Evolutionary conservation across 2,797 vertebrate species (phyloP).

Genomic region (Sebastiscus albofasciatus): DNA sequence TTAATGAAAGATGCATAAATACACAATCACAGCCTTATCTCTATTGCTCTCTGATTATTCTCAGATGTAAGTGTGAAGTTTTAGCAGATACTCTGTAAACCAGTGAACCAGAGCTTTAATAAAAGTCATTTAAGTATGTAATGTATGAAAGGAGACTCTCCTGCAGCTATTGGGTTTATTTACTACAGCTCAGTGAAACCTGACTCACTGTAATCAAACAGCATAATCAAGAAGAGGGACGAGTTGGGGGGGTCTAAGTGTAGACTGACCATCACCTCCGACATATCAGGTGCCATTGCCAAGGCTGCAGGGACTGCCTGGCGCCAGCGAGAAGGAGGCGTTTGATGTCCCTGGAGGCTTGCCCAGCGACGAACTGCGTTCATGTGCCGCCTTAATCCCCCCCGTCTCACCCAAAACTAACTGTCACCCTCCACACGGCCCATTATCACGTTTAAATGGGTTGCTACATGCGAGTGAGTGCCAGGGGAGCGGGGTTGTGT

Average conservation of each 20-base stretch:
- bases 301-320: constrained; percentile 32
- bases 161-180: neutral
- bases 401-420: constrained; percentile 59
- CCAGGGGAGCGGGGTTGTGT: neutral
- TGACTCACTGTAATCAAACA: constrained; percentile 38
- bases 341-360: constrained; percentile 56
- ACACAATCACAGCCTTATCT: neutral
- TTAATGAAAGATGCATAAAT: neutral
- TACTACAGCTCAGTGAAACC: constrained; percentile 31
- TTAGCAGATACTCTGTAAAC: neutral
- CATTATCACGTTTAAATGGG: constrained; percentile 70
- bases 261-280: constrained; percentile 40
- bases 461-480: neutral
- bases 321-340: constrained; percentile 15
- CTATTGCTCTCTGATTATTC: neutral
- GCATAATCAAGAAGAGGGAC: constrained; percentile 7
- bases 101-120: neutral
- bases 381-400: constrained; percentile 47
- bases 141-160: neutral
- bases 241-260: neutral
- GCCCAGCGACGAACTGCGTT: constrained; percentile 37
- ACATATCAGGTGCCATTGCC: constrained; percentile 47
- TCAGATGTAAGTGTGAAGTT: neutral
- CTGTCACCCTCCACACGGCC: constrained; percentile 45
- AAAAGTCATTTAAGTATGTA: neutral